Evolutionary conservation across 1,140 invertebrate species (phyloP), one percentile per base, ranked within the genome.

Genomic region (Trypoxylus dichotomus): DNA sequence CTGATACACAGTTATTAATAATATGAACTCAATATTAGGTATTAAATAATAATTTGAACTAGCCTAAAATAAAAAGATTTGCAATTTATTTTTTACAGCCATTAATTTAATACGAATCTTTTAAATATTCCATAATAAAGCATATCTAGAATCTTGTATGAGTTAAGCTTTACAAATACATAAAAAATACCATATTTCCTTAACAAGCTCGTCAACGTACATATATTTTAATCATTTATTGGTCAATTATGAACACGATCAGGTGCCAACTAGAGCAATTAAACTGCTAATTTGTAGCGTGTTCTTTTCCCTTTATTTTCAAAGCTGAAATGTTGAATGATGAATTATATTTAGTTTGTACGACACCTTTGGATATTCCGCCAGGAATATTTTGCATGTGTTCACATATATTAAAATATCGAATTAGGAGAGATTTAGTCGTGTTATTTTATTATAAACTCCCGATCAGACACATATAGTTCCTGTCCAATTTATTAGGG

Each of bases 371-470:
- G 15, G 47, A 54, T n/a, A 15, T 19, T 54, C 47, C 15, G 15
- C 15, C 47, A 54, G 47, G 47, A 54, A 54, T 54, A n/a, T 54
- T 54, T n/a, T 54, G 47, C 47, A 54, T 54, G n/a, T n/a, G n/a
- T n/a, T n/a, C n/a, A n/a, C n/a, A 15, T 43, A 43, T 8, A 43
- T 43, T 43, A 43, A 43, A 43, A 43, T 43, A 43, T 43, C 42
- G 42, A 43, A 43, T 43, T 43, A 43, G 42, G 10, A 43, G 15
- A 8, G 42, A 43, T 43, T 43, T 43, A n/a, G 42, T 43, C 42
- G 15, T 15, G 42, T 15, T 43, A 43, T 43, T 43, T 43, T 43
- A 43, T 43, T 15, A n/a, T n/a, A n/a, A n/a, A n/a, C n/a, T n/a
- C n/a, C n/a, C n/a, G n/a, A n/a, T n/a, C n/a, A n/a, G n/a, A n/a